Percentiles rank a stretch among this genome's conserved stretches.
phyloP scores from a whole-genome alignment of 2,797 vertebrate genomes.

The Gorsachius magnificus region DNA sequence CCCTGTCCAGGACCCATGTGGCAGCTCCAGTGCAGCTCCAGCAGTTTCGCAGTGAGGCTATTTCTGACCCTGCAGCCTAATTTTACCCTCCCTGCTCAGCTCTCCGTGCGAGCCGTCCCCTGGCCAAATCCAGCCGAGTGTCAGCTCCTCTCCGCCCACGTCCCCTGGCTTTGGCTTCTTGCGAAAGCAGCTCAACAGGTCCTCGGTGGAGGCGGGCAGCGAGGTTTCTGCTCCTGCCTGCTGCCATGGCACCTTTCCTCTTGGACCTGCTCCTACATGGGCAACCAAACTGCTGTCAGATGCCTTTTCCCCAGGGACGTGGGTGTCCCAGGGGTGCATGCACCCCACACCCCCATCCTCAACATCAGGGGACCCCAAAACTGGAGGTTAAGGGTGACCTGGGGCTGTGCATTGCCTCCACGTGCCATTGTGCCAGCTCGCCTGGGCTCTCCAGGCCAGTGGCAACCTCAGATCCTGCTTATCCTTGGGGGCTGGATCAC shows the following conservation, averaged over 20 bases:
- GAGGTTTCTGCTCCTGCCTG: background rate
- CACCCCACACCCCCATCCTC: background rate
- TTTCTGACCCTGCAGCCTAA: background rate
- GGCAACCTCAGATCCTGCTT: background rate
- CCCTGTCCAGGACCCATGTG: background rate
- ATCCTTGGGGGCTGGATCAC: background rate
- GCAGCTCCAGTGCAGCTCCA: fast-evolving
- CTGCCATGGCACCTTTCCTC: background rate
- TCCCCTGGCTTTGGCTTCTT: background rate
- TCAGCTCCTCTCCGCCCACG: background rate
- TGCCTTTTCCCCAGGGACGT: background rate
- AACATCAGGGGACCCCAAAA: background rate
- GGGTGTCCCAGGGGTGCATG: background rate
- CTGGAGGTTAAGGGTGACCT: background rate
- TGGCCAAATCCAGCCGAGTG: background rate
- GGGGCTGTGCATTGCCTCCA: background rate
- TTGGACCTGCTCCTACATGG: background rate
- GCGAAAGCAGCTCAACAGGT: background rate
- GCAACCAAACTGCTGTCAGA: background rate
- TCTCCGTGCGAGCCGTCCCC: fast-evolving
- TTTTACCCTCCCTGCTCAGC: background rate
- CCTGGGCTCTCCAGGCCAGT: background rate
- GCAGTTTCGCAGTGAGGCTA: fast-evolving
- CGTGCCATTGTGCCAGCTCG: fast-evolving
- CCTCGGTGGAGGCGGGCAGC: background rate